Percentiles rank a stretch among this genome's conserved stretches.
These are phyloP conservation scores for Meloidogyne exigua DNA, from an alignment of 1,140 invertebrate species.

Conservation along the genomic window DNA sequence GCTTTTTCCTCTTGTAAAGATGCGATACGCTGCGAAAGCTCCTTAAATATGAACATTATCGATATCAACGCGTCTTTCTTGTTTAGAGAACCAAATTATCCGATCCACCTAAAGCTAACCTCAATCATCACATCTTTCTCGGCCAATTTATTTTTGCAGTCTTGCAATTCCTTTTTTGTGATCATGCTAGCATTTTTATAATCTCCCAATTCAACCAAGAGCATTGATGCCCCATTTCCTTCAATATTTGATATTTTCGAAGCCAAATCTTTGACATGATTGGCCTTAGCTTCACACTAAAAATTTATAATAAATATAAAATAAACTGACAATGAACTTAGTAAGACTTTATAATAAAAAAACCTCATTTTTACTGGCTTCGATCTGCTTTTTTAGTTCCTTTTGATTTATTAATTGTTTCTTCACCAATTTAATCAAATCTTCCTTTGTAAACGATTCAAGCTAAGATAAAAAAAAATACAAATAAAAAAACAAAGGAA, in stretches of 20 bases:
- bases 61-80: too few relatives aligned
- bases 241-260: background rate
- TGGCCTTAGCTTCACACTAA: background rate
- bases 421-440: slow-evolving; percentile 43
- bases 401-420: slow-evolving; percentile 34
- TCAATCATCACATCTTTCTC: slow-evolving; percentile 24
- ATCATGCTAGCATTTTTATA: slow-evolving; percentile 12
- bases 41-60: slow-evolving; percentile 17
- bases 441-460: slow-evolving; percentile 35
- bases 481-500: background rate
- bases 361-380: slow-evolving; percentile 10
- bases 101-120: background rate
- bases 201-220: slow-evolving; percentile 22
- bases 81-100: too few relatives aligned
- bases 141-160: background rate
- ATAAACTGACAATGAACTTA: too few relatives aligned
- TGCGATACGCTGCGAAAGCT: slow-evolving; percentile 21
- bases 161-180: slow-evolving; percentile 12
- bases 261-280: background rate
- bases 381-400: slow-evolving; percentile 24
- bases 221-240: background rate
- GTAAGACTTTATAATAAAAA: too few relatives aligned
- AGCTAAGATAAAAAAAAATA: slow-evolving; percentile 24
- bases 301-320: background rate
- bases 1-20: slow-evolving; percentile 21